Evolutionary conservation across 35 echinoderm and acorn worm genomes (phyloP), one percentile per base, ranked within the genome.

Genomic region (Heliocidaris erythrogramma): DNA sequence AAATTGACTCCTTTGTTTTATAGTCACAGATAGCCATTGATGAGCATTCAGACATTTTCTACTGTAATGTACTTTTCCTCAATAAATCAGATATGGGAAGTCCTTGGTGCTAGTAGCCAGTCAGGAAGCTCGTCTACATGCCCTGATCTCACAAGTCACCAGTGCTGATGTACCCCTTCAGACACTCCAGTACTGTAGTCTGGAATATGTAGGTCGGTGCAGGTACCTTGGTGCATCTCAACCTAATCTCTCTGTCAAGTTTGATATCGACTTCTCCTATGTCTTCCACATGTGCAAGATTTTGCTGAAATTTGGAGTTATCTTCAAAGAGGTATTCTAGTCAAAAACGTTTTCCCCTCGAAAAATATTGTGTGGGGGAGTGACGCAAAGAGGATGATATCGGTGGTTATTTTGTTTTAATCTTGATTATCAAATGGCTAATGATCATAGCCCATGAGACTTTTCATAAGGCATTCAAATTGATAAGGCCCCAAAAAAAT

Each of bases 281-380:
- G 87, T 89, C 87, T 89, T 89, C 87, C 87, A 89, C 87, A 47
- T 89, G 31, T 89, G 30, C 30, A 89, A 89, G 47, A 27, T 12
- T 27, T 48, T 89, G 87, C 12, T 48, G 87, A 89, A 89, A 17
- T 31, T 4, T 89, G 87, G 87, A 17, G 31, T 89, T 48, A 12
- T 48, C 31, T 2, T 47, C 31, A 89, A 89, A 89, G 31, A 89
- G 87, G 87, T 89, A 89, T 29, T 21, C 18, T 14, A 60, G 2
- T 14, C 59, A 60, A 60, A 18, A 42, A 42, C 35, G 3, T 42
- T 42, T 42, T 42, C 3, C n/a, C n/a, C n/a, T n/a, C n/a, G n/a
- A 42, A 42, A 42, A 42, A 42, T 42, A 42, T n/a, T n/a, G n/a
- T n/a, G n/a, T n/a, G n/a, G n/a, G n/a, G n/a, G n/a, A n/a, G n/a